Base-by-base conservation (phyloP, 2,797 vertebrate species). In the Xerus rutilus region DNA sequence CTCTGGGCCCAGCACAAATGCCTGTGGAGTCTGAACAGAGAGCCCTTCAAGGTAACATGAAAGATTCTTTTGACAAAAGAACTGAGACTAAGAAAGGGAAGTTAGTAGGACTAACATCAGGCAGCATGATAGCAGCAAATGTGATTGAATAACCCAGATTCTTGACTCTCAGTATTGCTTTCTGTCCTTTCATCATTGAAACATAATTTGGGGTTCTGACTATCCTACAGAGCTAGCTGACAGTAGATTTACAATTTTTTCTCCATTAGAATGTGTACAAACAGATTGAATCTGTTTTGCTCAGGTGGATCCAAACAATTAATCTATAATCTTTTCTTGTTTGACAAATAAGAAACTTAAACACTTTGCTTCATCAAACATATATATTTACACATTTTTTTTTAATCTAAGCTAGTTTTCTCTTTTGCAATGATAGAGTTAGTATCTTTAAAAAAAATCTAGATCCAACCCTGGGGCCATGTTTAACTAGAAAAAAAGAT, bases 141-240 rank as follows among this genome's bases (percentile, higher is more conserved):
- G 7, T 14, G 23, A n/a, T 21, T 72, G 11, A 73, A 39, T 39
- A 35, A 28, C 7, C 12, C n/a, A 64, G 25, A 23, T 43, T 79
- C 72, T 59, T 49, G 6, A 52, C 15, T 10, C 3, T 5, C 21
- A 21, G 8, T 4, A 12, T 6, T 47, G 28, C 0, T 11, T 35
- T 57, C n/a, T 89, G 86, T 54, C 28, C 20, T 69, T 49, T 54
- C 13, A 43, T 2, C 25, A 17, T 20, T n/a, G 21, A 62, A 83
- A 89, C 8, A n/a, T n/a, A 91, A 62, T 57, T 83, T 89, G 21
- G 35, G 17, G 30, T 65, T 93, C 67, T 73, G 12, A 67, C 94
- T 25, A 35, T 23, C 72, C 39, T 67, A 5, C 21, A 28, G 21
- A 39, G 15, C 35, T 70, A 64, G 20, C n/a, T 62, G 11, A 0